Evolutionary conservation across 2,888 invertebrate species (phyloP).

Genomic region (Yponomeuta cagnagella): DNA sequence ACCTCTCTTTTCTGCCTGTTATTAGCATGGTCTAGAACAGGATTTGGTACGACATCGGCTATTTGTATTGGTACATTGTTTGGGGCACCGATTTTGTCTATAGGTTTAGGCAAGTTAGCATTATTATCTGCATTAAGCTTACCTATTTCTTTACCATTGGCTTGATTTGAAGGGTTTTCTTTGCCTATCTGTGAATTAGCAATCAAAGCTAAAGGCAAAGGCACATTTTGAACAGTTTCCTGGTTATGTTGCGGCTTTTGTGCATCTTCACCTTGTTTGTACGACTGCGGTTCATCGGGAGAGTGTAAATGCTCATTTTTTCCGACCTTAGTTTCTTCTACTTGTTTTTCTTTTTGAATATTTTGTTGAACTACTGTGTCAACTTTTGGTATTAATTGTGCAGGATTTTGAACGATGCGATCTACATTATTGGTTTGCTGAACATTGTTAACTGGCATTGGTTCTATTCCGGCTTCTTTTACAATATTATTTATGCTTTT

Average conservation of each 20-base stretch:
- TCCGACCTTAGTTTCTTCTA: constrained; percentile 3
- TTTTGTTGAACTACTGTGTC: constrained; percentile 10
- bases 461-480: constrained; percentile 18
- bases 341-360: constrained; percentile 7
- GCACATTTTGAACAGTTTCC: constrained; percentile 35
- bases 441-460: constrained; percentile 8
- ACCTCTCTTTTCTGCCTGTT: constrained; percentile 52
- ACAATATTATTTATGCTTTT: constrained; percentile 15
- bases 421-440: not conserved
- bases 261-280: constrained; percentile 52
- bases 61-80: not conserved
- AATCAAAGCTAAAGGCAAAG: constrained; percentile 43
- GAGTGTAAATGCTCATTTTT: constrained; percentile 42
- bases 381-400: constrained; percentile 14
- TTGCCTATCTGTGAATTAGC: constrained; percentile 20
- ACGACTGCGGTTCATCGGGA: constrained; percentile 58
- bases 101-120: not conserved
- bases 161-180: not conserved
- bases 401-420: constrained; percentile 8
- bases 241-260: constrained; percentile 26
- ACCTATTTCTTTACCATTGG: not conserved
- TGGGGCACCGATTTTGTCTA: not conserved
- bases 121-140: constrained; percentile 14
- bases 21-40: constrained; percentile 5
- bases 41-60: not conserved